Percentiles rank a stretch among this genome's conserved stretches.
Evolutionary conservation across 2,113 vertebrate species (phyloP).

Genomic region (Cyanoderma ruficeps): DNA sequence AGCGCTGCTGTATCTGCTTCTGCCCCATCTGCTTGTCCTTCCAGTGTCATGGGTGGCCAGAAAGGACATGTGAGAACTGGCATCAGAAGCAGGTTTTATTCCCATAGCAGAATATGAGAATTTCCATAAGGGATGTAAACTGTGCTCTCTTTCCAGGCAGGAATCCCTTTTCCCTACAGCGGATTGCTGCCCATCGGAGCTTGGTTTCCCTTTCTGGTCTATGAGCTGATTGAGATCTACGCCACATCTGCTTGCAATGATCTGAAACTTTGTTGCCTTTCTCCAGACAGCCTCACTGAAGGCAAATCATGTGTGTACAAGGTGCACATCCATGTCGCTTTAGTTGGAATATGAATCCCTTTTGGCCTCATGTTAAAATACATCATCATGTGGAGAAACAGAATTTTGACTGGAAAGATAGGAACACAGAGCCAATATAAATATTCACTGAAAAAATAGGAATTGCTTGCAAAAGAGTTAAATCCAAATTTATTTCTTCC

Average conservation of each 20-base stretch:
- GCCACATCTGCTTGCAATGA: background rate
- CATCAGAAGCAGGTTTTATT: background rate
- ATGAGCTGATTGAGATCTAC: background rate
- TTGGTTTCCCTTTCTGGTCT: background rate
- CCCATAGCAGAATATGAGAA: background rate
- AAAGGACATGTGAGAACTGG: background rate
- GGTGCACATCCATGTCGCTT: background rate
- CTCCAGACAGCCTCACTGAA: background rate
- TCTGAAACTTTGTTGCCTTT: background rate
- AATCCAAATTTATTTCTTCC: conserved; percentile 36
- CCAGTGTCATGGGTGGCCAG: background rate
- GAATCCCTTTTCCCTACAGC: background rate
- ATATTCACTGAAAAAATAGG: conserved; percentile 40
- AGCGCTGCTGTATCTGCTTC: background rate
- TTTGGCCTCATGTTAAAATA: conserved; percentile 5
- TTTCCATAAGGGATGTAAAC: background rate
- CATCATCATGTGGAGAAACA: background rate
- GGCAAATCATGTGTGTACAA: background rate
- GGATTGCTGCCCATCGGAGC: background rate
- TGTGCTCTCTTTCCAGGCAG: background rate
- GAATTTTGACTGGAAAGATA: conserved; percentile 32
- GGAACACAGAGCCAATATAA: conserved; percentile 25
- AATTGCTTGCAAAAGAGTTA: conserved; percentile 41
- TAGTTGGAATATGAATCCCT: background rate
- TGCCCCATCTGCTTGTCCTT: background rate